These are phyloP conservation scores for Halocaridina rubra DNA, from an alignment of 2,888 invertebrate genomes.

Conservation along the genomic window DNA sequence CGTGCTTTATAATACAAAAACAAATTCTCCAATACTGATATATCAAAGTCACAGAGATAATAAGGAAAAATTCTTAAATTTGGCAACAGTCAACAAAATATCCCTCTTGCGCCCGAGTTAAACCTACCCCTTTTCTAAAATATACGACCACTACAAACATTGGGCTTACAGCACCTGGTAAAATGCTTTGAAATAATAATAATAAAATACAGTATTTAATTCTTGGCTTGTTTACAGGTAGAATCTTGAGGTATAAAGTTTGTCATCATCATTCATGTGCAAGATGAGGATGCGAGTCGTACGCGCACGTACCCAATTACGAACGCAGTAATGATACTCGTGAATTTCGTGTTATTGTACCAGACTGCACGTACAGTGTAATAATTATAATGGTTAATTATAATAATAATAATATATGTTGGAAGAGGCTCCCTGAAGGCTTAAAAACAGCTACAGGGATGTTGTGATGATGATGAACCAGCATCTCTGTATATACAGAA, in stretches of 20 bases:
- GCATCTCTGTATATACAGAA: slow-evolving; percentile 40
- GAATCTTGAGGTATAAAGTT: slow-evolving; percentile 62
- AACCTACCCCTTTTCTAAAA: slow-evolving; percentile 55
- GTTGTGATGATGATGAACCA: slow-evolving; percentile 17
- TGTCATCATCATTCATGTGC: slow-evolving; percentile 55
- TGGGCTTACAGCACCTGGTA: slow-evolving; percentile 60
- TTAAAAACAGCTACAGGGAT: slow-evolving; percentile 25
- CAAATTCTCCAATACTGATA: background rate
- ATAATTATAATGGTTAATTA: no score
- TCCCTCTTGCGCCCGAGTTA: slow-evolving; percentile 40
- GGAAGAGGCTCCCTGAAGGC: slow-evolving; percentile 54
- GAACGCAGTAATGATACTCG: slow-evolving; percentile 38
- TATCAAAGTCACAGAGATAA: no score
- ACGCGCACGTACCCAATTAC: no score
- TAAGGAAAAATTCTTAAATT: no score
- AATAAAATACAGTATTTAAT: slow-evolving; percentile 57
- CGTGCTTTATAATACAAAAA: slow-evolving; percentile 11
- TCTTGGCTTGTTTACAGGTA: slow-evolving; percentile 60
- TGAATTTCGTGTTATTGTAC: slow-evolving; percentile 35
- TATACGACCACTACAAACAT: slow-evolving; percentile 56
- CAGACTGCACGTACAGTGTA: slow-evolving; percentile 44
- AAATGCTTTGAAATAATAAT: slow-evolving; percentile 59
- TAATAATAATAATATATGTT: slow-evolving; percentile 12
- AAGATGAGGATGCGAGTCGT: slow-evolving; percentile 51
- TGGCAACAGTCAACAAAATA: slow-evolving; percentile 50